Percentiles rank a stretch among this genome's conserved stretches.
Evolutionary conservation across 2,888 invertebrate species (phyloP).

Genomic region (Venustoraphidia nigricollis): DNA sequence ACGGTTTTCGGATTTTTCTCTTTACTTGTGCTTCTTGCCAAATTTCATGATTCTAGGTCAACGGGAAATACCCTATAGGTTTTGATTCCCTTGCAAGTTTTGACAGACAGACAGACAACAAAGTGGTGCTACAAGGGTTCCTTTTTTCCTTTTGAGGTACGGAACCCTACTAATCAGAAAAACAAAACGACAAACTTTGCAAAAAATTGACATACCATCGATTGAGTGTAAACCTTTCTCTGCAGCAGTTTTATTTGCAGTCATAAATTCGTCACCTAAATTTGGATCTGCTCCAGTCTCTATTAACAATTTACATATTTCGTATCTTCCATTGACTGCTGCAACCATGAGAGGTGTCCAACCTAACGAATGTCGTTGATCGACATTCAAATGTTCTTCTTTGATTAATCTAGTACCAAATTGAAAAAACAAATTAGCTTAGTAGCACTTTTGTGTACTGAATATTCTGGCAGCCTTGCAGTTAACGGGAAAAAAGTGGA

Average conservation of each 20-base stretch:
- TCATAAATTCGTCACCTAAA: slow-evolving; percentile 58
- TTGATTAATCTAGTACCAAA: slow-evolving; percentile 22
- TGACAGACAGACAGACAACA: no score
- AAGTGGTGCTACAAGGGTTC: no score
- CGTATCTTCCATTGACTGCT: slow-evolving; percentile 55
- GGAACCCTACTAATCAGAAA: no score
- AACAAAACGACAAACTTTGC: slow-evolving; percentile 1
- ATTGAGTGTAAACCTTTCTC: slow-evolving; percentile 54
- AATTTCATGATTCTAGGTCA: no score
- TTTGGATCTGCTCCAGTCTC: slow-evolving; percentile 69
- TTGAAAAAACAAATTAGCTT: background rate
- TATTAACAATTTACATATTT: slow-evolving; percentile 42
- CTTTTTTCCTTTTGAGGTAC: no score
- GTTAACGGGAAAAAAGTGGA: no score
- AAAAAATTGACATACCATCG: slow-evolving; percentile 36
- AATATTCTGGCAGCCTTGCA: no score
- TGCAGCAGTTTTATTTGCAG: slow-evolving; percentile 46
- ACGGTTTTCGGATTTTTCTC: no score
- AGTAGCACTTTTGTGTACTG: no score
- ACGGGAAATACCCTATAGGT: no score
- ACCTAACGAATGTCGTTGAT: slow-evolving; percentile 59
- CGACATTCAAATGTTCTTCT: slow-evolving; percentile 39
- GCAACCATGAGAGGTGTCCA: slow-evolving; percentile 82
- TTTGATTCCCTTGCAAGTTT: no score
- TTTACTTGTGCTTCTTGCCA: no score